Conservation (phyloP, 2,797 vertebrate species). For the Linurgus olivaceus region DNA sequence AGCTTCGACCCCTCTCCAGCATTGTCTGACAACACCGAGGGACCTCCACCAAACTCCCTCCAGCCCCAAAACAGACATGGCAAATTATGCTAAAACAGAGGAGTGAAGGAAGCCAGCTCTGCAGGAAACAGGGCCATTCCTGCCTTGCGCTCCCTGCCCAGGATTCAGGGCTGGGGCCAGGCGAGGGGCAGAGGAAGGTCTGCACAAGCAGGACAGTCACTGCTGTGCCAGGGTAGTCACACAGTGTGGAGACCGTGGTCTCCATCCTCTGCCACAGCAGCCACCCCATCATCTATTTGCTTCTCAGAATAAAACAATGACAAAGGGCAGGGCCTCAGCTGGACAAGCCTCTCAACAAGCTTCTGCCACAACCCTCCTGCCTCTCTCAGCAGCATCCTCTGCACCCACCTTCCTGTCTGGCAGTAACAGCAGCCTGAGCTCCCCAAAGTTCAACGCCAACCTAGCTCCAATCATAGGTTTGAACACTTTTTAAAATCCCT, state of each 20-base stretch:
- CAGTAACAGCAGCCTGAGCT: neutral
- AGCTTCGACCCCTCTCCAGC: neutral
- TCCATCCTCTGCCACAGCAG: neutral
- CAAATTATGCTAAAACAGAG: neutral
- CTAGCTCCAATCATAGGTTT: neutral
- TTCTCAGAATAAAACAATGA: neutral
- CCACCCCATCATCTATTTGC: neutral
- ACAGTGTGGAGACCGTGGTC: fast-evolving
- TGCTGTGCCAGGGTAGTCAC: neutral
- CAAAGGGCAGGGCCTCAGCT: neutral
- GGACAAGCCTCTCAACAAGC: neutral
- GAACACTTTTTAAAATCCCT: neutral
- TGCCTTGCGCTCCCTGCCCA: neutral
- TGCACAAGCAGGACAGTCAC: neutral
- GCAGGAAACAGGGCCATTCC: neutral
- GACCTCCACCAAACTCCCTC: neutral
- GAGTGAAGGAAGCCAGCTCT: slow-evolving; percentile 35
- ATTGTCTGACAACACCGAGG: neutral
- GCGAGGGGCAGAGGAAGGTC: neutral
- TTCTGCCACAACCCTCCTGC: neutral
- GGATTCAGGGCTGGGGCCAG: slow-evolving; percentile 14
- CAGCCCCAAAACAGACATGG: neutral
- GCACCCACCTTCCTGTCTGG: neutral
- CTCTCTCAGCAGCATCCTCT: neutral
- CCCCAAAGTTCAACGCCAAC: neutral